These are phyloP conservation scores for Leucosticte australis DNA, from an alignment of 2,113 vertebrate species.

Conservation along the genomic window DNA sequence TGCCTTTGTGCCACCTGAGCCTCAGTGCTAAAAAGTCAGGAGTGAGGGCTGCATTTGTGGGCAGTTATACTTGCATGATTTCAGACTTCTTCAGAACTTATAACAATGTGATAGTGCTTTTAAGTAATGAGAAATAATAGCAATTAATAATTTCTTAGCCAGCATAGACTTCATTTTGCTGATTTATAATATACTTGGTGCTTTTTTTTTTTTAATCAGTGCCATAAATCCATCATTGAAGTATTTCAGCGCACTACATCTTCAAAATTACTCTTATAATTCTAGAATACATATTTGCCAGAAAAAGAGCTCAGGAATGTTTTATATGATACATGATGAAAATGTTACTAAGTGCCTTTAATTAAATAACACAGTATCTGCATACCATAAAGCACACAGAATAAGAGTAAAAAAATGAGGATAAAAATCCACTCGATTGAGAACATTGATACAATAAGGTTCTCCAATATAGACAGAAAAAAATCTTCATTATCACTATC, in stretches of 20 bases:
- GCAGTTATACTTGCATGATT: not conserved
- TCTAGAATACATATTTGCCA: not conserved
- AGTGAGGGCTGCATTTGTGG: not conserved
- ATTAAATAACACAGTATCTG: not conserved
- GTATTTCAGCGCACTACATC: not conserved
- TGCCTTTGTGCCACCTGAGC: fast-evolving
- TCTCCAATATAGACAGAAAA: not conserved
- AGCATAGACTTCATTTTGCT: not conserved
- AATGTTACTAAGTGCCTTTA: not conserved
- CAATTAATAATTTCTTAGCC: not conserved
- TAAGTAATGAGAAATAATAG: not conserved
- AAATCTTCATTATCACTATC: not conserved
- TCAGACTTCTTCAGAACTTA: not conserved
- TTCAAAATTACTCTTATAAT: not conserved
- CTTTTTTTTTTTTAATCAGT: not conserved
- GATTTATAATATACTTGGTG: not conserved
- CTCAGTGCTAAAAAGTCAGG: not conserved
- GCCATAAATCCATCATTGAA: not conserved
- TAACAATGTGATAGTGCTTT: fast-evolving
- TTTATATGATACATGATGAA: not conserved
- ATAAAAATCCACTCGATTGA: not conserved
- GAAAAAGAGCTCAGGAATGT: not conserved
- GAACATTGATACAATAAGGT: not conserved
- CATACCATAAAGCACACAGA: not conserved
- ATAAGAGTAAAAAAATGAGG: not conserved